These are phyloP conservation scores for Chydorus sphaericus DNA, from an alignment of 2,888 invertebrate genomes.

Conservation along the genomic window DNA sequence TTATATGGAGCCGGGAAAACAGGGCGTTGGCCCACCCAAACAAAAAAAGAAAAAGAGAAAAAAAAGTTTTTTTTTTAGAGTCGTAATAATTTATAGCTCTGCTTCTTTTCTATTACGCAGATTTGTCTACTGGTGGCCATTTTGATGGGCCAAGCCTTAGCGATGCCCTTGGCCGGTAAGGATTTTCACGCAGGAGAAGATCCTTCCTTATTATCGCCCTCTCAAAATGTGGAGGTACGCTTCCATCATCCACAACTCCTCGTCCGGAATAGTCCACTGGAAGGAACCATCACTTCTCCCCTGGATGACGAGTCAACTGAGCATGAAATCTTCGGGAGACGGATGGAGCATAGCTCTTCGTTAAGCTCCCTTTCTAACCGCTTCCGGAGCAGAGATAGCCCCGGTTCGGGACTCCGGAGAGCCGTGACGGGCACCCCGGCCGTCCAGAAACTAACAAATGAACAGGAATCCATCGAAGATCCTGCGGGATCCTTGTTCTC, in stretches of 20 bases:
- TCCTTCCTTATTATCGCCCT: not conserved
- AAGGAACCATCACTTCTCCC: not conserved
- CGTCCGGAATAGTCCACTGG: not conserved
- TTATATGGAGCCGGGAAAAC: too few relatives aligned
- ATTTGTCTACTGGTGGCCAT: too few relatives aligned
- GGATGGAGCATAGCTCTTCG: not conserved
- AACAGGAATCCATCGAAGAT: not conserved
- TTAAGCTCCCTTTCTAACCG: not conserved
- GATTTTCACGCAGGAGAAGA: too few relatives aligned
- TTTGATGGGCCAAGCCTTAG: too few relatives aligned
- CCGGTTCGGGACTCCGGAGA: not conserved
- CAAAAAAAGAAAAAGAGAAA: too few relatives aligned
- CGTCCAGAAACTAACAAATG: not conserved
- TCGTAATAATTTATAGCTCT: too few relatives aligned
- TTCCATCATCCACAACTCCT: not conserved
- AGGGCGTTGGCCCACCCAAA: too few relatives aligned
- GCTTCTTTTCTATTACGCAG: too few relatives aligned
- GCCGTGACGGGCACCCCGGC: not conserved
- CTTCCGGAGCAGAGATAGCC: not conserved
- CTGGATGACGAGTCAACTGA: not conserved
- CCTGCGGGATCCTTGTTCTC: not conserved
- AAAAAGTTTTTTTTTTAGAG: too few relatives aligned
- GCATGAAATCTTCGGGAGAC: not conserved
- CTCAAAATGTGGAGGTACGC: conserved; percentile 4
- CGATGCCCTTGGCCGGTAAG: too few relatives aligned